These are phyloP conservation scores for Trialeurodes vaporariorum DNA, from an alignment of 1,140 invertebrate genomes.

Conservation along the genomic window DNA sequence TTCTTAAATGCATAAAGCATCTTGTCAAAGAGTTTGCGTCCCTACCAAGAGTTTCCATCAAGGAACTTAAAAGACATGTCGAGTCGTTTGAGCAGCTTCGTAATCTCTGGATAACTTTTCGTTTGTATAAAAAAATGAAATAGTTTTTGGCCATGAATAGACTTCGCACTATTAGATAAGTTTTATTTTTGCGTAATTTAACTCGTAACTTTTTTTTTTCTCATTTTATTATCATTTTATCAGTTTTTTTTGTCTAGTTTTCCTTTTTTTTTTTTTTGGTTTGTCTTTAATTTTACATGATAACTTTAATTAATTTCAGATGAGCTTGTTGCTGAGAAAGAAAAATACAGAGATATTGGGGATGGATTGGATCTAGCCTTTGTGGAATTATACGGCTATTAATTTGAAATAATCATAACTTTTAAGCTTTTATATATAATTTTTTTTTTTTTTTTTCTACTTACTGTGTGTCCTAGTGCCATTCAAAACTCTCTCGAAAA, in stretches of 20 bases:
- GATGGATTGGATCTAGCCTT: slow-evolving; percentile 98
- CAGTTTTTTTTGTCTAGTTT: slow-evolving; percentile 19
- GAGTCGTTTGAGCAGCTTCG: too few species aligned
- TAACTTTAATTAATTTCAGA: slow-evolving; percentile 51
- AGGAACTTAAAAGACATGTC: too few species aligned
- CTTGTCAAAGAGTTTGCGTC: too few species aligned
- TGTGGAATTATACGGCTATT: slow-evolving; percentile 86
- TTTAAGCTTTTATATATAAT: not conserved
- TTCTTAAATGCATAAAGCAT: too few species aligned
- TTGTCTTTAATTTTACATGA: slow-evolving; percentile 15
- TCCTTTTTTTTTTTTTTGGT: slow-evolving; percentile 16
- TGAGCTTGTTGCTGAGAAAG: slow-evolving; percentile 96
- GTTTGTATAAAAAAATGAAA: too few species aligned
- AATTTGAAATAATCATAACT: slow-evolving; percentile 28
- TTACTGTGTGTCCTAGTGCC: not conserved
- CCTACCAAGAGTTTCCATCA: too few species aligned
- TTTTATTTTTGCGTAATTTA: too few species aligned
- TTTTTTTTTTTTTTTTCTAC: slow-evolving; percentile 1
- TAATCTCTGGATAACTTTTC: too few species aligned
- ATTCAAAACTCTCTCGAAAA: not conserved
- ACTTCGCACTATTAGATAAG: too few species aligned
- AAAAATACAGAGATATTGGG: slow-evolving; percentile 98
- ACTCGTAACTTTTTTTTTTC: too few species aligned
- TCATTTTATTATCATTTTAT: slow-evolving; percentile 18
- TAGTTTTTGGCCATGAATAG: too few species aligned